A percentile compares a stretch with the other conserved stretches of the same genome.
phyloP scores from a whole-genome alignment of 2,113 vertebrate genomes.

The Scatophagus argus region DNA sequence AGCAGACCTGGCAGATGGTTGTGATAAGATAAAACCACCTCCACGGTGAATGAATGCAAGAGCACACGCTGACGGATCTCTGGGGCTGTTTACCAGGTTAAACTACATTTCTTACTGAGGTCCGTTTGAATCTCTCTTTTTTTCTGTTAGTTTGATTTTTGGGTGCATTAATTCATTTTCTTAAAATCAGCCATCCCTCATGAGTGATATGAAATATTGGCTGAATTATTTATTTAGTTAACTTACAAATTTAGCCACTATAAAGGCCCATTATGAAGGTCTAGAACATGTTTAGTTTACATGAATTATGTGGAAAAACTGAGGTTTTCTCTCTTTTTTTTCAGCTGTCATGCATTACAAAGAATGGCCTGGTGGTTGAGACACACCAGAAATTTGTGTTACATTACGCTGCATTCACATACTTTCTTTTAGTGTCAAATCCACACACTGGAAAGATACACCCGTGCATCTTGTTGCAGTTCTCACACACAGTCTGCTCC shows the following conservation, averaged over 20 bases:
- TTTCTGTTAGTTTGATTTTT: not conserved
- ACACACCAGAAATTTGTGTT: constrained; percentile 22
- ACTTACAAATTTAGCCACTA: not conserved
- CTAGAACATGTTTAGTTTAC: constrained; percentile 6
- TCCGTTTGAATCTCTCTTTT: constrained; percentile 8
- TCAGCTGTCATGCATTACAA: not conserved
- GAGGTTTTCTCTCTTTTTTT: constrained; percentile 5
- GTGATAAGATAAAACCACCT: constrained; percentile 67
- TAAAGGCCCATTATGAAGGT: not conserved
- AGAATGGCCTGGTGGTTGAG: constrained; percentile 2
- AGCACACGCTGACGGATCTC: constrained; percentile 37
- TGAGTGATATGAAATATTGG: not conserved
- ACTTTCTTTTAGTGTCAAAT: constrained; percentile 10
- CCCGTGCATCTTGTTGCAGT: not conserved
- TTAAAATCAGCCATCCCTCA: not conserved
- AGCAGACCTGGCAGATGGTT: constrained; percentile 73
- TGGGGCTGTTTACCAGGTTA: constrained; percentile 27
- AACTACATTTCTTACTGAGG: not conserved
- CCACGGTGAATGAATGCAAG: constrained; percentile 32
- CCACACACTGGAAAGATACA: not conserved
- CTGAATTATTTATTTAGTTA: not conserved
- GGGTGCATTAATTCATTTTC: not conserved
- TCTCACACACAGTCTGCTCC: not conserved
- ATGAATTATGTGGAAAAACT: constrained; percentile 16
- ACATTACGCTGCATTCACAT: not conserved